These are phyloP conservation scores for Heliconius melpomene DNA, from an alignment of 1,140 invertebrate genomes.

Conservation along the genomic window DNA sequence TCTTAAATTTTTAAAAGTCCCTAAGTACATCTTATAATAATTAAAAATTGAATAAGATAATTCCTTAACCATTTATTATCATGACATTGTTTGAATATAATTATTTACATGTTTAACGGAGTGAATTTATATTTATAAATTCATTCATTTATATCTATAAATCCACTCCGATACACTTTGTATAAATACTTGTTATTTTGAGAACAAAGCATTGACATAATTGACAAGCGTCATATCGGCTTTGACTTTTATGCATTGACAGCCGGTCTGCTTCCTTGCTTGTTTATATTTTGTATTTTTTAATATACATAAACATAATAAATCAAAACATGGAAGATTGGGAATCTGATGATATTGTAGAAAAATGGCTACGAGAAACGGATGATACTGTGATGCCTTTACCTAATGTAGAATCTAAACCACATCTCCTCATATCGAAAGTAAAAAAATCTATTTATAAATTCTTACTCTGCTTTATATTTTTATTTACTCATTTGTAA, in stretches of 20 bases:
- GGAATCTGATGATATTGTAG: conserved; percentile 52
- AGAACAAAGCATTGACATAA: background rate
- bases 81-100: no score
- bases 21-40: no score
- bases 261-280: conserved; percentile 21
- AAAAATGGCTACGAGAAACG: conserved; percentile 58
- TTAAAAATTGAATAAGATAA: no score
- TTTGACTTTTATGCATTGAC: background rate
- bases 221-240: background rate
- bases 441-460: conserved; percentile 40
- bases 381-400: conserved; percentile 61
- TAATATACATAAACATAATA: background rate
- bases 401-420: conserved; percentile 64
- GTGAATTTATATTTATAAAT: no score
- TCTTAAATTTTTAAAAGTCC: no score
- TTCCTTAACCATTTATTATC: no score
- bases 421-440: conserved; percentile 72
- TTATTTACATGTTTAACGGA: no score
- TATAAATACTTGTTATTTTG: no score
- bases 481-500: background rate
- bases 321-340: conserved; percentile 36
- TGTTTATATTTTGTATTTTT: conserved; percentile 29
- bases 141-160: no score
- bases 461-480: background rate
- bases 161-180: no score